Evolutionary conservation across 1,140 invertebrate genomes (phyloP), one percentile per base, ranked within the genome.

Genomic region (Tyrophagus putrescentiae): DNA sequence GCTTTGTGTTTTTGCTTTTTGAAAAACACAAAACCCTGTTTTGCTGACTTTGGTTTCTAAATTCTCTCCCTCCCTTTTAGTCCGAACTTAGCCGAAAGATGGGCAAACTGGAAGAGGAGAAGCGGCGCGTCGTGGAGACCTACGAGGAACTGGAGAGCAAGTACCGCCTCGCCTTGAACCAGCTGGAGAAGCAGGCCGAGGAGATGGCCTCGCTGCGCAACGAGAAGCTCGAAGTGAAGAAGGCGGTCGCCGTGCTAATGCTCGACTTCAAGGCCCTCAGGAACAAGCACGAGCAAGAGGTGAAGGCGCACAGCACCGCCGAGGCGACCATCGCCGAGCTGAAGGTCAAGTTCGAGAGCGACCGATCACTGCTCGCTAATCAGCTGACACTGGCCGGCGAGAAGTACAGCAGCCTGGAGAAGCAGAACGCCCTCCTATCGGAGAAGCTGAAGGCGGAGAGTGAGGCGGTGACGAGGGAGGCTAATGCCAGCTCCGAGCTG

Each of bases 201-300:
- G 80, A 83, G 64, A 70, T 86, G 5, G 25, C 33, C 36, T 16
- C 42, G 27, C 42, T 72, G 53, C 80, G 85, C 63, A 81, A 84
- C 64, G 85, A 92, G 62, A 79, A 82, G 56, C 78, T 79, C 16
- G 81, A 84, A 52, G 79, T 85, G 60, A 89, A 95, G 68, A 88
- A 87, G 71, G 83, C 84, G 66, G 67, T 92, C 60, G 84, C 87
- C 5, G 73, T 91, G 59, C 70, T 90, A 0, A 82, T 83, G 69
- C 89, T 93, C 73, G 89, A 87, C 69, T 78, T 88, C 33, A 92
- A 90, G 72, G 90, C 95, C 72, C 67, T 82, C 57, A 84, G 90
- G 71, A 77, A 88, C 59, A 87, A 89, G 74, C 79, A 84, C 33
- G 90, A 95, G 62, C 80, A 82, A 65, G 93, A 97, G 73, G 76